These are phyloP conservation scores for Phylloscopus trochilus DNA, from an alignment of 2,113 vertebrate species.

Conservation along the genomic window DNA sequence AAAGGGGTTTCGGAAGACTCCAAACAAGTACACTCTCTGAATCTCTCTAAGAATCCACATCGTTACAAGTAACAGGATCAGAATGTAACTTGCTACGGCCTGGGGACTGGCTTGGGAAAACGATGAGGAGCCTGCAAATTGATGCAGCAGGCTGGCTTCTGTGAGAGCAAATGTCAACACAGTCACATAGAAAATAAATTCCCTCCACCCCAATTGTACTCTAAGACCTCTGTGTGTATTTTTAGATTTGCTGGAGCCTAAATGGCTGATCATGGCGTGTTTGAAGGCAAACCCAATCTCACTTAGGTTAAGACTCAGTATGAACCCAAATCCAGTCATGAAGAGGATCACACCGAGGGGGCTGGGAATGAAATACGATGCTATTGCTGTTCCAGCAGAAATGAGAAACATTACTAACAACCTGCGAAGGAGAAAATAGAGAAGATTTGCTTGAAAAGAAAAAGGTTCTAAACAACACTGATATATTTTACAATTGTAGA, in stretches of 20 bases:
- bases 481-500: not conserved
- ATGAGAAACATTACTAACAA: conserved; percentile 88
- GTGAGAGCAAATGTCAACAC: conserved; percentile 78
- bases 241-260: conserved; percentile 59
- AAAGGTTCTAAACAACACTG: not conserved
- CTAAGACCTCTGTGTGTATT: conserved; percentile 58
- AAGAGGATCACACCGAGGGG: conserved; percentile 88
- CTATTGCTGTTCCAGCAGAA: conserved; percentile 81
- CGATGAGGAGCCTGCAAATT: conserved; percentile 69
- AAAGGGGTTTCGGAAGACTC: conserved; percentile 90
- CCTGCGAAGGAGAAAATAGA: conserved; percentile 75
- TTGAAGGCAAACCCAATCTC: conserved; percentile 78
- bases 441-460: conserved; percentile 61
- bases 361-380: conserved; percentile 91
- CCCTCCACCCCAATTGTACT: conserved; percentile 77
- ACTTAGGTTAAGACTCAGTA: conserved; percentile 91
- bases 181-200: conserved; percentile 77
- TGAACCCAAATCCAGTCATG: conserved; percentile 89
- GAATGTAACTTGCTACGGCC: conserved; percentile 80
- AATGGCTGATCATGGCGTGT: conserved; percentile 54
- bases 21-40: conserved; percentile 89
- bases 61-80: conserved; percentile 80
- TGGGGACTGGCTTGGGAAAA: conserved; percentile 76
- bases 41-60: conserved; percentile 87
- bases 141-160: conserved; percentile 87